Percentiles rank a stretch among this genome's conserved stretches.
Evolutionary conservation across 2,888 invertebrate genomes (phyloP).

Genomic region (Uropetala carovei): DNA sequence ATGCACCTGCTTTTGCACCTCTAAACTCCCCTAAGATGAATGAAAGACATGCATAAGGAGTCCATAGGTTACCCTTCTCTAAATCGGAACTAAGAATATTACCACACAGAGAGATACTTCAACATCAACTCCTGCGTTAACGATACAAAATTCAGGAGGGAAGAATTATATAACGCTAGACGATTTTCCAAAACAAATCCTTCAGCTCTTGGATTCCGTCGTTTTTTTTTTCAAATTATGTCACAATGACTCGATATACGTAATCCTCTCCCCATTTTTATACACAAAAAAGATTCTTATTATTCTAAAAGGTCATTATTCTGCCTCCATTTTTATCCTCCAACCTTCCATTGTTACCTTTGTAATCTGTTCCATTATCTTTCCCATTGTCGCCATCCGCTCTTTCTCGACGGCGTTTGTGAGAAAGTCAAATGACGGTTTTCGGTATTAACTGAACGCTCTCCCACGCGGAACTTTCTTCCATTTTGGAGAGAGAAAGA

Average conservation of each 20-base stretch:
- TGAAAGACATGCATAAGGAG: too few relatives aligned
- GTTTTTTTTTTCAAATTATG: neutral
- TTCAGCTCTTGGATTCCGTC: neutral
- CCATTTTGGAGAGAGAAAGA: neutral
- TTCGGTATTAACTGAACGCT: conserved; percentile 3
- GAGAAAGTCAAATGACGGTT: conserved; percentile 32
- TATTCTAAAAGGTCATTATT: neutral
- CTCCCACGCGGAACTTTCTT: neutral
- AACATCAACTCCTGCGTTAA: neutral
- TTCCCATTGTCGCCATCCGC: neutral
- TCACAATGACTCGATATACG: conserved; percentile 24
- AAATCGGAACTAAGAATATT: too few relatives aligned
- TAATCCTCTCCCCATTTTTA: conserved; percentile 1
- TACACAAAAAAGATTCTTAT: neutral
- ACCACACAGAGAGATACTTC: too few relatives aligned
- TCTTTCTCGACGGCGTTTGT: neutral
- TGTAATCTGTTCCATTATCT: conserved; percentile 12
- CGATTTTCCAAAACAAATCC: neutral
- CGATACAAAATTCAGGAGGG: neutral
- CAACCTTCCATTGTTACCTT: neutral
- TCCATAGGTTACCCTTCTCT: too few relatives aligned
- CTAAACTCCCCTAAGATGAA: too few relatives aligned
- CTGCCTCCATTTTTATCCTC: neutral
- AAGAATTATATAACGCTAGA: neutral
- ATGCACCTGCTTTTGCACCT: neutral